Base-by-base conservation (phyloP, 2,113 vertebrate genomes). In the Cyanistes caeruleus region DNA sequence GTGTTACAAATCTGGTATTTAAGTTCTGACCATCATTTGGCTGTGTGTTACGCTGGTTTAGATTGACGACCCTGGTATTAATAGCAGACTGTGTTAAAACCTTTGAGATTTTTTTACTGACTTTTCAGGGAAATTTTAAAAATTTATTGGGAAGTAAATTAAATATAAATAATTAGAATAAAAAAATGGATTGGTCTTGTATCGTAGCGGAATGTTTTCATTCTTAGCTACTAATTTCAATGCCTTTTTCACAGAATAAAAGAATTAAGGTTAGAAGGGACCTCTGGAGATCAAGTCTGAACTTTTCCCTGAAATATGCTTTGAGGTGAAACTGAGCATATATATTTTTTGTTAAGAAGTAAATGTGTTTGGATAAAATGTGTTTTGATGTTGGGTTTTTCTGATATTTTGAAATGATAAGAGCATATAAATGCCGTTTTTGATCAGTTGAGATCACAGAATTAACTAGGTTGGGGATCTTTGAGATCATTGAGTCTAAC, bases 1-100 rank as follows among this genome's bases (percentile, higher is more conserved):
- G 93, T 95, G 93, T 96, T 95, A 78, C 96, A 84, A 97, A 97
- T 97, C 82, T 53, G 96, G 85, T 75, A 95, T 95, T 95, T 90
- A 65, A 52, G 49, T 90, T 86, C 60, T 78, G 90, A 43, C 16
- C 49, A 30, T 92, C 79, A 52, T 81, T 91, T 87, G 72, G 59
- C 55, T 86, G 37, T 23, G n/a, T 59, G 17, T 65, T 86, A 49
- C 0, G 7, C 88, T 41, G 56, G 20, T 80, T 93, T 77, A 84
- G 22, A 39, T 27, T 75, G 86, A 90, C 87, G 73, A 49, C 7
- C 12, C 22, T 75, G 52, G 17, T 60, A 75, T 67, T 90, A 72
- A 75, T 4, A 60, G 73, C 0, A 0, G 30, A 15, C 43, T 76
- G 44, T 30, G 46, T 31, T 49, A 86, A 86, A 97, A 75, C 22